Evolutionary conservation across 2,888 invertebrate genomes (phyloP).

Genomic region (Orthosia cruda): DNA sequence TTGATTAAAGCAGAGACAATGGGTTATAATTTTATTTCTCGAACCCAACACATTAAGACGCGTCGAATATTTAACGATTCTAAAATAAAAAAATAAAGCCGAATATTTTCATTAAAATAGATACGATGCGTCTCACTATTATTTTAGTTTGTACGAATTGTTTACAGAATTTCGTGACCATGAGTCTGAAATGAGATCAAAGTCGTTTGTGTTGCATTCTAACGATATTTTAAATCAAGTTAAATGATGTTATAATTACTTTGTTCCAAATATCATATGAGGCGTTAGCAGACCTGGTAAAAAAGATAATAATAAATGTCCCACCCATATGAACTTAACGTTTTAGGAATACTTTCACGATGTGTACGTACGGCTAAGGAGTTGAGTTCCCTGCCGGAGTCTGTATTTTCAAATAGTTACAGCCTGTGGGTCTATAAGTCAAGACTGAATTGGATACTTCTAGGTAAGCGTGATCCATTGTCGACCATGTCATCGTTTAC

Average conservation of each 20-base stretch:
- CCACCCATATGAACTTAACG: too few species aligned
- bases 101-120: slow-evolving; percentile 11
- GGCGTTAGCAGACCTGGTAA: too few species aligned
- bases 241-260: slow-evolving; percentile 13
- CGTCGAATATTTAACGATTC: not conserved
- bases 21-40: not conserved
- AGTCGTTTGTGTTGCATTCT: slow-evolving; percentile 18
- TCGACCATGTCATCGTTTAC: too few species aligned
- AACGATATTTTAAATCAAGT: slow-evolving; percentile 1
- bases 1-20: not conserved
- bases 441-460: too few species aligned
- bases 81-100: not conserved
- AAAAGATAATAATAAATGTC: too few species aligned
- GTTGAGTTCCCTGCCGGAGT: too few species aligned
- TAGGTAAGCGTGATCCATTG: too few species aligned
- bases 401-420: too few species aligned
- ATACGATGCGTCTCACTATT: not conserved
- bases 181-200: slow-evolving; percentile 25
- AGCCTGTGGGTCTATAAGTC: too few species aligned
- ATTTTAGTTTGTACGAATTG: slow-evolving; percentile 17
- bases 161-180: slow-evolving; percentile 34
- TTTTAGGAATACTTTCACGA: too few species aligned
- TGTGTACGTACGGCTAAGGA: too few species aligned
- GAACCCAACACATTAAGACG: not conserved
- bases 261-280: not conserved